Base-by-base conservation (phyloP, 2,888 invertebrate species). In the Brenthis ino region DNA sequence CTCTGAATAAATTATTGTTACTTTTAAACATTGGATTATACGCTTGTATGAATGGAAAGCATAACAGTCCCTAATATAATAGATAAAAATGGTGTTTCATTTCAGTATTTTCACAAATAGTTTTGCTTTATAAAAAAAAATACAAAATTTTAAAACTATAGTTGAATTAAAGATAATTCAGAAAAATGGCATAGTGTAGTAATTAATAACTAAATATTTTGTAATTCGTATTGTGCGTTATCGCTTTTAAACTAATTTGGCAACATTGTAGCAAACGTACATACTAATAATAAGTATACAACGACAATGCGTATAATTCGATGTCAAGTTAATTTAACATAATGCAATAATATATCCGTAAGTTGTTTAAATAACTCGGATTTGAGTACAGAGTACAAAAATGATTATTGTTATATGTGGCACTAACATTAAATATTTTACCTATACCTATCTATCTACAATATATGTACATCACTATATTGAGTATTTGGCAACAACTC, bases 371-470 rank as follows among this genome's bases (percentile, higher is more conserved):
- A 72, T 75, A 75, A 68, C 72, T 57, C 71, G 69, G 58, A 78
- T 78, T 72, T 69, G 68, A 74, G 72, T 76, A 80, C 75, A 78
- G 83, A 86, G 84, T 88, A 88, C 77, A 85, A 88, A 88, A 87
- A 82, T 76, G 82, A 81, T 85, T 81, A 82, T 82, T 80, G 79
- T 82, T 65, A 69, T 68, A 83, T 78, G 82, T 86, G 83, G 82
- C 85, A 85, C 86, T 87, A 88, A 67, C 76, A 76, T 71, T 75
- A 71, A 72, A 77, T 72, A 73, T 75, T 74, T 85, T 74, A 70
- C 78, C 78, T 78, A 78, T 69, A 75, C 63, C 78, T 87, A 85
- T 79, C 85, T 90, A 89, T 88, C 86, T 87, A 88, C 85, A 88
- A 78, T 77, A 76, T 88, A 89, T 91, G 73, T 91, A 89, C 88